These are phyloP conservation scores for Dasysyrphus albostriatus DNA, from an alignment of 2,888 invertebrate genomes.

Conservation along the genomic window DNA sequence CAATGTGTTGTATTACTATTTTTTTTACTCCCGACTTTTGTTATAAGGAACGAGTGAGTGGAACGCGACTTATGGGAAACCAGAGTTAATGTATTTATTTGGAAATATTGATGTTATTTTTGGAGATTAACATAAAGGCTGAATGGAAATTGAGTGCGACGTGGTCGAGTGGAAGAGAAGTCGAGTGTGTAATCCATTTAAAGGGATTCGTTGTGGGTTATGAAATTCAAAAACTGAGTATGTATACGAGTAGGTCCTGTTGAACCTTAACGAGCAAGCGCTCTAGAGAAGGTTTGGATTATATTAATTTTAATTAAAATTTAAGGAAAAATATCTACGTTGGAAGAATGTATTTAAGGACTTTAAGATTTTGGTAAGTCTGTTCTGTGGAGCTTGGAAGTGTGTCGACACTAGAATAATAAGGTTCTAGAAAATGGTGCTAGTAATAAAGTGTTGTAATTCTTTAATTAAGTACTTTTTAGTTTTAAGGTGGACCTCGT, in stretches of 20 bases:
- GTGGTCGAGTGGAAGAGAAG: slow-evolving; percentile 63
- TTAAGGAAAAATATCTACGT: neutral
- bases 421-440: no score
- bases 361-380: neutral
- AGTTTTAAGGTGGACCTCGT: no score
- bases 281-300: neutral
- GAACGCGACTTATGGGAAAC: slow-evolving; percentile 29
- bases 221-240: slow-evolving; percentile 4
- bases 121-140: slow-evolving; percentile 54
- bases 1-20: slow-evolving; percentile 21
- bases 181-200: slow-evolving; percentile 48
- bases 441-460: no score
- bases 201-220: slow-evolving; percentile 13
- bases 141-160: slow-evolving; percentile 52
- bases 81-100: slow-evolving; percentile 67
- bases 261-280: neutral
- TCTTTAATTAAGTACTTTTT: no score
- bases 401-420: neutral
- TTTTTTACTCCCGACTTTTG: neutral
- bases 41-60: neutral
- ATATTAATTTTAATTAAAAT: neutral
- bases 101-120: slow-evolving; percentile 59
- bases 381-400: no score
- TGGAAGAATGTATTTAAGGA: no score
- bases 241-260: neutral